Conservation (phyloP, 2,113 vertebrate species). For the Lepus europaeus region DNA sequence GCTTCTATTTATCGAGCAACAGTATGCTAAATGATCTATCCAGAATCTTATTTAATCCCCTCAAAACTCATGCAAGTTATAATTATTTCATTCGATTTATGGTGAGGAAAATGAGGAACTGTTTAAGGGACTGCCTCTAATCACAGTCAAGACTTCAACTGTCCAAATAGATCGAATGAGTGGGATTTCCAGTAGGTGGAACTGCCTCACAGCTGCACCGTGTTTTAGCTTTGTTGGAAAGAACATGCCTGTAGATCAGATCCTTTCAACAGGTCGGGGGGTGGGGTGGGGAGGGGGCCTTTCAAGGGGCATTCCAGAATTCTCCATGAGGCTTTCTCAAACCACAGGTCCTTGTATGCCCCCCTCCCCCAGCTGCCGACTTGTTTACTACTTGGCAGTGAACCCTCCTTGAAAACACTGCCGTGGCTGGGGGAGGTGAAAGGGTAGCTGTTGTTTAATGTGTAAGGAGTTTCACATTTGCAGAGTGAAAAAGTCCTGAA, state of each 20-base stretch:
- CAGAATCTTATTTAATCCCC: neutral
- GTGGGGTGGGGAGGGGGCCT: fast-evolving
- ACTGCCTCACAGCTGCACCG: fast-evolving
- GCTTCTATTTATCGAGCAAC: too few species aligned
- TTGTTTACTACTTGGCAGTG: fast-evolving
- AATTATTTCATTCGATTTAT: fast-evolving
- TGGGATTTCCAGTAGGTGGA: neutral
- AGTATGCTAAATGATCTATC: fast-evolving
- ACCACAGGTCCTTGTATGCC: fast-evolving
- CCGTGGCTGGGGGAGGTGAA: fast-evolving
- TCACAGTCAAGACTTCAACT: neutral
- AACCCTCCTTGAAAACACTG: too few species aligned
- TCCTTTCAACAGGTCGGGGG: fast-evolving
- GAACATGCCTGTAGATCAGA: fast-evolving
- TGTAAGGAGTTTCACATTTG: neutral
- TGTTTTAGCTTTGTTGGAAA: fast-evolving
- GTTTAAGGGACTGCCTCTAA: fast-evolving
- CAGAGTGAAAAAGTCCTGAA: neutral
- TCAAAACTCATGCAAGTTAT: too few species aligned
- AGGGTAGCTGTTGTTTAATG: fast-evolving
- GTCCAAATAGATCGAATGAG: too few species aligned
- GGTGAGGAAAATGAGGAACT: neutral
- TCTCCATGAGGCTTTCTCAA: too few species aligned
- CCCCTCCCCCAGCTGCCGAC: neutral
- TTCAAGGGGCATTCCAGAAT: too few species aligned